phyloP scores from a whole-genome alignment of 2,113 vertebrate genomes.

The Cephalopholis sonnerati region DNA sequence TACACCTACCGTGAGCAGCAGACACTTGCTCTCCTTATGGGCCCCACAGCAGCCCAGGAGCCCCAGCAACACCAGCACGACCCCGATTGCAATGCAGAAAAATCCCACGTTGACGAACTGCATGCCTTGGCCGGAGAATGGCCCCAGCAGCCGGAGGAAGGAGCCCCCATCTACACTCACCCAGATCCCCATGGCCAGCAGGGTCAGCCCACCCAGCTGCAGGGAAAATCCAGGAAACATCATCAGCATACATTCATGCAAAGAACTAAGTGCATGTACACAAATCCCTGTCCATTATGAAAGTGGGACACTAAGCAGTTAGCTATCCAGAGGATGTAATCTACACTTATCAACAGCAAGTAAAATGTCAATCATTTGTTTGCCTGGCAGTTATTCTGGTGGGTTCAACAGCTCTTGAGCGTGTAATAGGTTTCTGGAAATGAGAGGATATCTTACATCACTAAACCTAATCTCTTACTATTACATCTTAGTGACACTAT shows the following conservation, averaged over 20 bases:
- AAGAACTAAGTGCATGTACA: background rate
- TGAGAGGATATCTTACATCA: constrained; percentile 29
- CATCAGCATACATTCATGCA: background rate
- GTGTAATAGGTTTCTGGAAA: constrained; percentile 36
- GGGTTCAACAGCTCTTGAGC: constrained; percentile 14
- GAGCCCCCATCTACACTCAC: constrained; percentile 84
- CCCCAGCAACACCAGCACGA: constrained; percentile 87
- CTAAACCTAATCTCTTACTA: background rate
- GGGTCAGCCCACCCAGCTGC: constrained; percentile 86
- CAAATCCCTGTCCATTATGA: background rate
- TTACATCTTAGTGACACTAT: constrained; percentile 22
- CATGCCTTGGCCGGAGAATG: constrained; percentile 64
- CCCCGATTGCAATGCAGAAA: constrained; percentile 88
- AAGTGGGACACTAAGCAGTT: background rate
- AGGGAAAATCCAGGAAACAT: constrained; percentile 8
- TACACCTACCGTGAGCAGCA: constrained; percentile 89
- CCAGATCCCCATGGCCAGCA: constrained; percentile 92
- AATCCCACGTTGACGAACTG: constrained; percentile 89
- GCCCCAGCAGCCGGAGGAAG: constrained; percentile 85
- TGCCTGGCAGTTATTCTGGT: too few relatives aligned
- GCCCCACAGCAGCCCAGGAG: constrained; percentile 90
- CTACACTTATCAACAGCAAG: background rate
- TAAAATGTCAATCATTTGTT: constrained; percentile 7
- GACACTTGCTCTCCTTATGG: constrained; percentile 91
- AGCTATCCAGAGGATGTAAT: background rate